Base-by-base conservation (phyloP, 2,113 vertebrate genomes). In the Eidolon helvum region DNA sequence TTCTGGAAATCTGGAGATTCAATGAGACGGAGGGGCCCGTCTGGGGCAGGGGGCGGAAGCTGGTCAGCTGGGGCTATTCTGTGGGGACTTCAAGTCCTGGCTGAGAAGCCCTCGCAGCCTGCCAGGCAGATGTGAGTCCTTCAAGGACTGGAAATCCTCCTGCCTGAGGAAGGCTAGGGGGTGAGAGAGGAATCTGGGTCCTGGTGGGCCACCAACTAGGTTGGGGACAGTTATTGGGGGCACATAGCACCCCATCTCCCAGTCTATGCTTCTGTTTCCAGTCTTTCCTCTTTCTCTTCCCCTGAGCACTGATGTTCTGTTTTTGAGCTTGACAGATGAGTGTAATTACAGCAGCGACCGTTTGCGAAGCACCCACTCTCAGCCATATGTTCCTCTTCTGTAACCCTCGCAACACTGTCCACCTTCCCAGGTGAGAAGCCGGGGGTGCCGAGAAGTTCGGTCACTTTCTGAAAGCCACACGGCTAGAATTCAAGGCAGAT, bases 61-160 rank as follows among this genome's bases (percentile, higher is more conserved):
- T 0, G 22, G 10, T n/a, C 45, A 14, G 45, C 48, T 21, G 35
- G 10, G 1, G 19, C 21, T 33, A 26, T 75, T 26, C 66, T 53
- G 2, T 0, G 4, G 16, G 11, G 55, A 38, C 45, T 45, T 43
- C 5, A 1, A 4, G 28, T 84, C 2, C 12, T 61, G 59, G 50
- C 43, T 24, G 72, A 87, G 83, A 16, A 55, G 40, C 48, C 26
- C 40, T 38, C 33, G 18, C 26, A 14, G 21, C 65, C 40, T 48
- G 24, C 14, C 57, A 3, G 80, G 45, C 12, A 33, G 26, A 26
- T 0, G 5, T 15, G 59, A 50, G 28, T 22, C 35, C n/a, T 48
- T 50, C 68, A 14, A 0, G 35, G 89, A 21, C 68, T 30, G 48
- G 59, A 87, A 33, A 74, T 33, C 40, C 55, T 30, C 28, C 38